Evolutionary conservation across 2,113 vertebrate species (phyloP).

Genomic region (Prochilodus magdalenae): DNA sequence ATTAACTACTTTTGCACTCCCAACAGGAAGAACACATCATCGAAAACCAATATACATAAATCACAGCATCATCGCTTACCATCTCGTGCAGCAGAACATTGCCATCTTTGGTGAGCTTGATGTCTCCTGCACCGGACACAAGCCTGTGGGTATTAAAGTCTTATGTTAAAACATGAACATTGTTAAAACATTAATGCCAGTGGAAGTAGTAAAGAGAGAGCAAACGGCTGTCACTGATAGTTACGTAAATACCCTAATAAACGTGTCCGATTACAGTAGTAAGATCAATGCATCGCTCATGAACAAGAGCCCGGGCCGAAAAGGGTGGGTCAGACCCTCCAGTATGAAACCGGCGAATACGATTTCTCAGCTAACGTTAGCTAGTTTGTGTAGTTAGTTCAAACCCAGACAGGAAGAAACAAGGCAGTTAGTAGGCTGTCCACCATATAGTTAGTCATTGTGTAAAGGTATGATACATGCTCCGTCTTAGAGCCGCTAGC

Average conservation of each 20-base stretch:
- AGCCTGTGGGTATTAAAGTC: constrained; percentile 77
- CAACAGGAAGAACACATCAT: background rate
- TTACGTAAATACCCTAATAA: too few relatives aligned
- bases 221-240: too few relatives aligned
- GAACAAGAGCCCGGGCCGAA: background rate
- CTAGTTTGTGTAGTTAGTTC: background rate
- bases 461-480: background rate
- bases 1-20: background rate
- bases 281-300: too few relatives aligned
- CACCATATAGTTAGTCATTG: background rate
- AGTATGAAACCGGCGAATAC: background rate
- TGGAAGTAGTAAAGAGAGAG: too few relatives aligned
- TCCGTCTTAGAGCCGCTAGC: background rate
- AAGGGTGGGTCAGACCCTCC: background rate
- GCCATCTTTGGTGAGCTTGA: constrained; percentile 98
- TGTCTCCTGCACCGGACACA: constrained; percentile 95
- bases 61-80: constrained; percentile 77
- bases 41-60: background rate
- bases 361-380: background rate
- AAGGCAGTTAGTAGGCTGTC: background rate
- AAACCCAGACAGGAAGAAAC: too few relatives aligned
- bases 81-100: constrained; percentile 97
- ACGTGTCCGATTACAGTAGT: too few relatives aligned
- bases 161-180: background rate
- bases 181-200: too few relatives aligned